Base-by-base conservation (phyloP, 2,113 vertebrate species). In the Cyphomyrus plagiostoma region DNA sequence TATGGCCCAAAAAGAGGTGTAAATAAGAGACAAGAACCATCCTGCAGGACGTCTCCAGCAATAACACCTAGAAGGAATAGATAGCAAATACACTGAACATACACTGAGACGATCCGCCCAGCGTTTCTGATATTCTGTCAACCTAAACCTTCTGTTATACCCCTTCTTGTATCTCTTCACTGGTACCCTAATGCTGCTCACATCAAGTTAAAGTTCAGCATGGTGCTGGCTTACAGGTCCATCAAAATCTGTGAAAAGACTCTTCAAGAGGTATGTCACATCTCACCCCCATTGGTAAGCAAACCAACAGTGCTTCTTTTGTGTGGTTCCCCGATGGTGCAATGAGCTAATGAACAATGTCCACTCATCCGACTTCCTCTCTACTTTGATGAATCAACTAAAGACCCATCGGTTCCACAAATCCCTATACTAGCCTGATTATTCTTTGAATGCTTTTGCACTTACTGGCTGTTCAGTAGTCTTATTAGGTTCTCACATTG, bases 1-100 rank as follows among this genome's bases (percentile, higher is more conserved):
- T 98, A 94, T 70, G 92, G 88, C n/a, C 2, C 23, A 49, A 11
- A 1, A 91, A 35, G 70, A 83, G 0, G 0, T 9, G 7, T 21
- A 39, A 39, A 0, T 17, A 9, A 84, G 82, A 84, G 39, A 48
- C 45, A 10, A 10, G 45, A 70, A 70, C n/a, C 62, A 70, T 23
- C 42, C 82, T 46, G 39, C 39, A 23, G 21, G 19, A 5, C 19
- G 10, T 46, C 45, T 48, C 82, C 9, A 48, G 8, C 82, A 26
- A n/a, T 13, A 84, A 48, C 45, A 46, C 19, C n/a, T 70, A 70
- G 10, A 70, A 30, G n/a, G 62, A 30, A 70, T 13, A 70, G 3
- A 70, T 13, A n/a, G n/a, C 62, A 26, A 10, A 66, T 11, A 66
- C 62, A 26, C 62, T 66, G n/a, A 66, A 30, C n/a, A 66, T 10